These are phyloP conservation scores for Psittacula echo DNA, from an alignment of 2,797 vertebrate genomes.

Conservation along the genomic window DNA sequence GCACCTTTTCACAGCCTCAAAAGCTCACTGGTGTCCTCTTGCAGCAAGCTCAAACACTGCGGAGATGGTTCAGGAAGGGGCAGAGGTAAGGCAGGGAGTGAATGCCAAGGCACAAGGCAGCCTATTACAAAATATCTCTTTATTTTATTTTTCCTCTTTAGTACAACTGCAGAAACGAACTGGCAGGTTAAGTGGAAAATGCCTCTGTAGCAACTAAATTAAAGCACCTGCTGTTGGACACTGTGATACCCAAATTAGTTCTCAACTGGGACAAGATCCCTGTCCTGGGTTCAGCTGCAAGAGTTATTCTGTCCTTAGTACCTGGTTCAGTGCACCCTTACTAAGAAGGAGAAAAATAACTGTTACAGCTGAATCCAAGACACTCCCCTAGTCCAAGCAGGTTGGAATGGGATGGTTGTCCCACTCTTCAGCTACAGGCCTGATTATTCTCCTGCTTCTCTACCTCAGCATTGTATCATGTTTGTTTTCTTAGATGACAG, in stretches of 20 bases:
- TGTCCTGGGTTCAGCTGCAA: background rate
- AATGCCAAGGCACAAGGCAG: background rate
- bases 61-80: background rate
- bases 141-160: too few species aligned
- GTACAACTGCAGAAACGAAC: background rate
- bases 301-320: background rate
- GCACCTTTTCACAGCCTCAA: too few species aligned
- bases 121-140: background rate
- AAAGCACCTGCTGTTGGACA: background rate
- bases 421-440: background rate
- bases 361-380: background rate
- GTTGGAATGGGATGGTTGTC: background rate
- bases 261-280: background rate
- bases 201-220: background rate
- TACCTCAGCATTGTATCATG: accelerated
- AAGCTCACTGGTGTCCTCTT: background rate
- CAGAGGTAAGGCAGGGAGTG: too few species aligned
- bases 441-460: background rate
- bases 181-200: background rate
- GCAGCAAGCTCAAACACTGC: background rate
- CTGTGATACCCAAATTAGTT: background rate
- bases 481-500: background rate
- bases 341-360: background rate
- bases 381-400: background rate
- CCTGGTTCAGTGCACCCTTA: background rate